phyloP scores from a whole-genome alignment of 2,888 invertebrate genomes.

The Pachymerium ferrugineum region DNA sequence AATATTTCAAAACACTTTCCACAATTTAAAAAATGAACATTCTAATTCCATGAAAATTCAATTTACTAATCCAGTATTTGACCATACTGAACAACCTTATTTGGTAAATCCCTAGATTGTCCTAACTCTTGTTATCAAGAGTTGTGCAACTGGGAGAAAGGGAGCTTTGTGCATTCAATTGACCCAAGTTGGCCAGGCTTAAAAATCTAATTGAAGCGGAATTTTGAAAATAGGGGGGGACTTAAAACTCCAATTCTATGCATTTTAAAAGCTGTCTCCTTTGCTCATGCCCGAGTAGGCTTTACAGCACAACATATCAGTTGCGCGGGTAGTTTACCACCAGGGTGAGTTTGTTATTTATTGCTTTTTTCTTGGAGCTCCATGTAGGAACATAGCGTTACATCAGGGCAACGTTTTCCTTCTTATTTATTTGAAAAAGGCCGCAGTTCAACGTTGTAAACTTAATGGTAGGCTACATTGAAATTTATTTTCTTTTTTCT shows the following conservation, averaged over 20 bases:
- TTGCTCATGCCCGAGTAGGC: background rate
- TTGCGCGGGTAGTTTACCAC: slow-evolving; percentile 4
- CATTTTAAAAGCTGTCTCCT: background rate
- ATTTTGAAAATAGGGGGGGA: too few species aligned
- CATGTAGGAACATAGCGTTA: background rate
- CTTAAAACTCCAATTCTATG: background rate
- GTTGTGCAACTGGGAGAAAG: too few species aligned
- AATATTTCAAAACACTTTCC: too few species aligned
- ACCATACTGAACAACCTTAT: too few species aligned
- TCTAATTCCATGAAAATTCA: too few species aligned
- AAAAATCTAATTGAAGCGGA: too few species aligned
- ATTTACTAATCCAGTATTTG: too few species aligned
- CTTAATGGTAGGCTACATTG: background rate
- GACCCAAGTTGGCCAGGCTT: background rate
- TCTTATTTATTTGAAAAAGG: background rate
- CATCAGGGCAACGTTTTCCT: background rate
- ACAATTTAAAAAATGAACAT: too few species aligned
- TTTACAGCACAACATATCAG: slow-evolving; percentile 9
- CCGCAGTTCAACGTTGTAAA: background rate
- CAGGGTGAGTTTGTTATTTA: slow-evolving; percentile 8
- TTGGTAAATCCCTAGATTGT: too few species aligned
- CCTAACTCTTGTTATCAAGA: too few species aligned
- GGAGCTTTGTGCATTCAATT: background rate
- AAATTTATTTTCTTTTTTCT: background rate
- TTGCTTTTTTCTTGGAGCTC: background rate